Evolutionary conservation across 1,140 invertebrate species (phyloP), one percentile per base, ranked within the genome.

Genomic region (Scylla paramamosain): DNA sequence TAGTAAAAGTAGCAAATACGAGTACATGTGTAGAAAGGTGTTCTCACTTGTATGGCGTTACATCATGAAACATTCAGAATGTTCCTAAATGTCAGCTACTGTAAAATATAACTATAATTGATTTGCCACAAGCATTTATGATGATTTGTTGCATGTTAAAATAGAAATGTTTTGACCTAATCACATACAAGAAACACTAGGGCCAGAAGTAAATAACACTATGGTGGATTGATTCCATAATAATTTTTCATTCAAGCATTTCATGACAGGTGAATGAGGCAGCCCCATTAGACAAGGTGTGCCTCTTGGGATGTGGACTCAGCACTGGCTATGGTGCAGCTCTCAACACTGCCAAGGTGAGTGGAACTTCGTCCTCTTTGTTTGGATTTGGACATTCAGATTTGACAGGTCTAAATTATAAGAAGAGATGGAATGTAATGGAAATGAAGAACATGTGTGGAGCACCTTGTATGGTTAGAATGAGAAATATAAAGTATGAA

Each of bases 281-380:
- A 45, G 99, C 99, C 84, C 98, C 99, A 0, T 97, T 99, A 92
- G 98, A 99, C 52, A 99, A 99, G 97, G 98, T 99, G 0, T 99
- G 99, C 96, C 97, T 99, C 20, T 97, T 99, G 2, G 99, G 99
- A 25, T 99, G 99, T 98, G 99, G 99, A 92, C 98, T 99, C 31
- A 97, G 98, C 0, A 99, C 99, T 92, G 99, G 99, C 14, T 99
- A 99, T 97, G 99, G 99, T 83, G 99, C 99, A 45, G 99, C 98
- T 83, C 96, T 99, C 45, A 99, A 99, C 96, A 99, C 99, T n/a
- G 99, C 99, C 14, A 98, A 99, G 97, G 98, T 98, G 96, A 98
- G 32, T 39, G 28, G 14, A 86, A 25, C 48, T 39, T 25, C 28
- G 52, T 39, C 39, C 39, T 39, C 39, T 39, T 39, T 39, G 39